Evolutionary conservation across 2,888 invertebrate species (phyloP), one percentile per base, ranked within the genome.

Genomic region (Drosophila differens): DNA sequence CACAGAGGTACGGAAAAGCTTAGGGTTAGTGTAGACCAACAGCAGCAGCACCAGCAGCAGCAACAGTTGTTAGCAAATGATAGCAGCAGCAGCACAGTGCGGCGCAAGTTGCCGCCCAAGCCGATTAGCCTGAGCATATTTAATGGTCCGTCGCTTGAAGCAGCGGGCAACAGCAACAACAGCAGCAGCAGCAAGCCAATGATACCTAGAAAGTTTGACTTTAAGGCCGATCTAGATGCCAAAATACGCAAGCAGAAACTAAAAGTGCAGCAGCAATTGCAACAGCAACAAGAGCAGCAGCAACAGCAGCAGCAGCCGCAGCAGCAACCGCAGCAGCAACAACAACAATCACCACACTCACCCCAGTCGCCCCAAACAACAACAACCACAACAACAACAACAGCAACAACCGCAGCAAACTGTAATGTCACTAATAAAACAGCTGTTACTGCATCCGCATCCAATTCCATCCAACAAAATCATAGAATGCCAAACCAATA

Each of bases 161-260:
- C 39, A 12, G 55, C 33, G 41, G 44, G 28, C 49, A 85, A 61
- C 72, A 83, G 60, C 70, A 64, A 9, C n/a, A 47, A 57, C 74
- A 82, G 52, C 71, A 66, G 49, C 79, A 76, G 49, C 71, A 67
- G 41, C 63, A 89, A 82, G 72, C 84, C 89, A 35, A 54, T 87
- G 71, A 74, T 88, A 72, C 83, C 84, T 53, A 76, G 80, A 66
- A 92, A 91, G 76, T 87, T 89, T 62, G 89, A 91, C 80, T 92
- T 92, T 78, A 92, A 92, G 81, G 91, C 91, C 68, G 92, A 92
- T 65, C 82, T 92, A 82, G 92, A 92, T 85, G 92, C 91, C 60
- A 92, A 92, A 82, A 85, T 92, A 73, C 91, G 90, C 76, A 88
- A 87, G 74, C 92, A 92, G 78, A 92, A 92, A 73, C 83, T 82